Percentiles rank a stretch among this genome's conserved stretches.
Conservation (phyloP, 2,888 invertebrate genomes). For the Ecliptopera silaceata region DNA sequence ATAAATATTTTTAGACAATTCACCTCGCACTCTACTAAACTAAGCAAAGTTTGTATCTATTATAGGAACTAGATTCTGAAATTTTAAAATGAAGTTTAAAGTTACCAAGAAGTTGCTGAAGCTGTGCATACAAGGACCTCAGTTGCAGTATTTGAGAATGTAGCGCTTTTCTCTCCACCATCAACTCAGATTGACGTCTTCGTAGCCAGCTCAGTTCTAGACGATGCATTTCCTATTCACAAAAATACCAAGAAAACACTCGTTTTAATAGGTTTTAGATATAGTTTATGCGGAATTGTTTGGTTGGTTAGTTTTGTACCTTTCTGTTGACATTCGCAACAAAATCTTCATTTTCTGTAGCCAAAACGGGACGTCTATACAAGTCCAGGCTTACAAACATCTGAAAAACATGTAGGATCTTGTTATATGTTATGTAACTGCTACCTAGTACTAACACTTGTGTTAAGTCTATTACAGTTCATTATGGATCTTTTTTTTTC, state of each 20-base stretch:
- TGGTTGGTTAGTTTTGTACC: too few species aligned
- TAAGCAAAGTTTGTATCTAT: too few species aligned
- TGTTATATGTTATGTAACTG: not conserved
- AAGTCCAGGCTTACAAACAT: constrained; percentile 72
- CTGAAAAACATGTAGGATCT: constrained; percentile 51
- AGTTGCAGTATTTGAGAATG: constrained; percentile 65
- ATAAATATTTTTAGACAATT: too few species aligned
- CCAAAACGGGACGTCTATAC: constrained; percentile 73
- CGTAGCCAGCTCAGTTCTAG: constrained; percentile 66
- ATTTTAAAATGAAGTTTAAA: not conserved
- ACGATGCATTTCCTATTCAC: constrained; percentile 68
- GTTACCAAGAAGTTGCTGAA: constrained; percentile 41
- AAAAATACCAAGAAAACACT: too few species aligned
- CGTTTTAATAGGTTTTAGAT: too few species aligned
- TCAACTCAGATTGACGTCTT: constrained; percentile 56
- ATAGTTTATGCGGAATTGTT: too few species aligned
- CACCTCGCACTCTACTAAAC: too few species aligned
- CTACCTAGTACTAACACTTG: too few species aligned
- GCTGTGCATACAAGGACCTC: constrained; percentile 58
- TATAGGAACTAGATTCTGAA: too few species aligned
- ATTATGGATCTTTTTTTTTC: too few species aligned
- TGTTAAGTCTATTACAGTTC: too few species aligned
- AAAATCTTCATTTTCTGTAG: constrained; percentile 82
- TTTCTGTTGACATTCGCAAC: constrained; percentile 82
- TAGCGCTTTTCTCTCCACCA: constrained; percentile 58